Evolutionary conservation across 2,888 invertebrate genomes (phyloP).

Genomic region (Tenthredo scrophulariae): DNA sequence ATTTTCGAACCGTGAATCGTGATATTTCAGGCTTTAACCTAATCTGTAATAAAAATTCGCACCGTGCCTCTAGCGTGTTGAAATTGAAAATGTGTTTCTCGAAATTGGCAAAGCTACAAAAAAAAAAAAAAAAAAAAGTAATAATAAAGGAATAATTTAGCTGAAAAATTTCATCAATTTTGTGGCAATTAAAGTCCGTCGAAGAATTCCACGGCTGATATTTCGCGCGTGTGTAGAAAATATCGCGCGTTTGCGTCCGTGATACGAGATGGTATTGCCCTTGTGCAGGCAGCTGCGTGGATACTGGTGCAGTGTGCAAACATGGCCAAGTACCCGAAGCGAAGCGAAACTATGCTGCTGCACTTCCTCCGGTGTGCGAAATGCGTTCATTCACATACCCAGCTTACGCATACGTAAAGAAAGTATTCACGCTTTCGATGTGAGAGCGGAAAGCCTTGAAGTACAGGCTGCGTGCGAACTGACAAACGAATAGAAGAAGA

Average conservation of each 20-base stretch:
- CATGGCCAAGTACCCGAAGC: background rate
- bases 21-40: too few species aligned
- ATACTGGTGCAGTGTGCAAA: constrained; percentile 70
- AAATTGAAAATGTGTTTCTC: too few species aligned
- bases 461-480: background rate
- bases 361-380: background rate
- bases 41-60: too few species aligned
- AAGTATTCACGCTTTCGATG: background rate
- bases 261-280: constrained; percentile 58
- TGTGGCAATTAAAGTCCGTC: background rate
- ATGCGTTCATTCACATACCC: constrained; percentile 28
- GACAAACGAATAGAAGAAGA: constrained; percentile 50
- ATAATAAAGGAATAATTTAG: background rate
- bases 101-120: too few species aligned
- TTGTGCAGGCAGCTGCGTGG: constrained; percentile 56
- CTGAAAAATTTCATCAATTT: background rate
- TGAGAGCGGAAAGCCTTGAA: background rate
- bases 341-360: background rate
- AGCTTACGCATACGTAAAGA: background rate
- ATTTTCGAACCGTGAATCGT: too few species aligned
- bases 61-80: too few species aligned
- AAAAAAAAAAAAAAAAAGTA: too few species aligned
- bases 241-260: background rate
- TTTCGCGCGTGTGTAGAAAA: background rate
- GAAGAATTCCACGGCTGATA: background rate